Evolutionary conservation across 2,113 vertebrate species (phyloP).

Genomic region (Vimba vimba): DNA sequence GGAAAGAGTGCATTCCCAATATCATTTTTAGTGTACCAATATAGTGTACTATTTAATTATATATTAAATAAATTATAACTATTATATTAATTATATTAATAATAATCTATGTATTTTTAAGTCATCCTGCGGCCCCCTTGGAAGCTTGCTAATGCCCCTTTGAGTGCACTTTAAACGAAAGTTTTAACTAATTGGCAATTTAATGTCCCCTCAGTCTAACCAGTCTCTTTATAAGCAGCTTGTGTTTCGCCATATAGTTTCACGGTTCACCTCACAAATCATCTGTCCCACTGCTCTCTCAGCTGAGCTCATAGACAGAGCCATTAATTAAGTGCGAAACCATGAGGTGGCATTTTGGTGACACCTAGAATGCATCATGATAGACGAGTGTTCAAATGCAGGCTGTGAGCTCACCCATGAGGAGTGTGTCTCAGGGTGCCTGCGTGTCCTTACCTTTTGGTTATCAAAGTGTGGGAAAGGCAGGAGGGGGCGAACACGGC

Average conservation of each 20-base stretch:
- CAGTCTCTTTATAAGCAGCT: neutral
- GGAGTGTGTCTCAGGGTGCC: constrained; percentile 47
- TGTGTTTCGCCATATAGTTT: neutral
- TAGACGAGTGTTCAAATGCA: constrained; percentile 62
- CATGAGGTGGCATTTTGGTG: constrained; percentile 66
- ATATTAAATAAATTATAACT: too few relatives aligned
- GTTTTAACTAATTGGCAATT: neutral
- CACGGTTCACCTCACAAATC: constrained; percentile 28
- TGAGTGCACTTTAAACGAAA: neutral
- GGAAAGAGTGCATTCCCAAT: too few relatives aligned
- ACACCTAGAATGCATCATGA: constrained; percentile 69
- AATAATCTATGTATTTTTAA: neutral
- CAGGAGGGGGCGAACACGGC: constrained; percentile 84
- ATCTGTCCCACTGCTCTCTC: neutral
- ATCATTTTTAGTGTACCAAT: too few relatives aligned
- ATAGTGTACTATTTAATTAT: too few relatives aligned
- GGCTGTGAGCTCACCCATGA: constrained; percentile 66
- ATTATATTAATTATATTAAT: too few relatives aligned
- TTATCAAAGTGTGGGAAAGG: constrained; percentile 81
- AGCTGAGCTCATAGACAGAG: neutral
- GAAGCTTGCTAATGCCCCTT: neutral
- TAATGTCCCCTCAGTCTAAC: neutral
- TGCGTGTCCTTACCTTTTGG: constrained; percentile 75
- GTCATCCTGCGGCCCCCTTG: neutral
- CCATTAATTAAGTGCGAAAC: constrained; percentile 60